These are phyloP conservation scores for Ephialtes manifestator DNA, from an alignment of 2,888 invertebrate species.

Conservation along the genomic window DNA sequence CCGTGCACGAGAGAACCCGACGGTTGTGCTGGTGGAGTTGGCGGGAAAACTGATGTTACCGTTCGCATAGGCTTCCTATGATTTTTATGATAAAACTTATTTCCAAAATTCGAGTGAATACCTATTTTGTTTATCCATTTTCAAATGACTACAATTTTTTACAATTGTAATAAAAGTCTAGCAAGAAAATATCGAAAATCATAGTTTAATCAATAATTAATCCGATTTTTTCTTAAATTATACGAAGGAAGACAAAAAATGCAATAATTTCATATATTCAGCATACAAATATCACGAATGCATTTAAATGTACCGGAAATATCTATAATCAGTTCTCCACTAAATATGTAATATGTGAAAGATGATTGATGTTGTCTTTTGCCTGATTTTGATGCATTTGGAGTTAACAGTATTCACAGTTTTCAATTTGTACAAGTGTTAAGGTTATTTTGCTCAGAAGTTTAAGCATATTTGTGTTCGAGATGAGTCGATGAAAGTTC, in stretches of 20 bases:
- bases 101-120: slow-evolving; percentile 25
- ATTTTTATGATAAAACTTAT: slow-evolving; percentile 46
- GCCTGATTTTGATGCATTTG: too few relatives aligned
- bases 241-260: background rate
- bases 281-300: background rate
- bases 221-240: background rate
- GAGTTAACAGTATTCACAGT: too few relatives aligned
- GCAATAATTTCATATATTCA: background rate
- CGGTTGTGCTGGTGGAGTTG: slow-evolving; percentile 34
- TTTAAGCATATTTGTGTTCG: too few relatives aligned
- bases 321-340: too few relatives aligned
- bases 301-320: background rate
- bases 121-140: background rate
- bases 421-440: too few relatives aligned
- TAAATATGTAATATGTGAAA: too few relatives aligned
- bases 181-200: background rate
- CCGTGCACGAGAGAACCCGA: slow-evolving; percentile 69
- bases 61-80: slow-evolving; percentile 35
- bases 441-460: too few relatives aligned
- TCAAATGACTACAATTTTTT: background rate
- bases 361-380: too few relatives aligned
- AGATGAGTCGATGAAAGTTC: too few relatives aligned
- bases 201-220: background rate
- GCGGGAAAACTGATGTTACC: slow-evolving; percentile 42
- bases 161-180: background rate